Percentiles rank a stretch among this genome's conserved stretches.
Conservation (phyloP, 1,140 invertebrate genomes). For the Proctacanthus coquilletti region DNA sequence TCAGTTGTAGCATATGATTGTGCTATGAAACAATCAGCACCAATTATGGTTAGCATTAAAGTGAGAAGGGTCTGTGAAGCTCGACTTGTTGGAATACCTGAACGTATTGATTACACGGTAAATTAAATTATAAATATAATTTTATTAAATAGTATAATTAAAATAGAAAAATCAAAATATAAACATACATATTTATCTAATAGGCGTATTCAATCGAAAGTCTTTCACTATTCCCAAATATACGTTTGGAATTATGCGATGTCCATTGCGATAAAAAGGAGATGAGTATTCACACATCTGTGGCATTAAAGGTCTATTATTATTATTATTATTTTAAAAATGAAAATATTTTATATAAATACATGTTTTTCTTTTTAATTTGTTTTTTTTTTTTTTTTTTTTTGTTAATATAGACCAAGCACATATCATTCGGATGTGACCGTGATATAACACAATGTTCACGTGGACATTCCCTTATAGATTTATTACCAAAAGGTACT, state of each 20-base stretch:
- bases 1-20: constrained; percentile 93
- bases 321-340: constrained; percentile 6
- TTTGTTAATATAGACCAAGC: constrained; percentile 25
- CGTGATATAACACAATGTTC: constrained; percentile 32
- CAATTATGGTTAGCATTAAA: constrained; percentile 88
- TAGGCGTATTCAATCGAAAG: constrained; percentile 20
- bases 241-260: constrained; percentile 76
- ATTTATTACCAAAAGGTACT: constrained; percentile 68
- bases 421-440: constrained; percentile 30
- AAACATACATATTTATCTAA: not conserved
- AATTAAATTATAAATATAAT: constrained; percentile 41
- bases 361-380: not conserved
- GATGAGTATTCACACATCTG: constrained; percentile 18
- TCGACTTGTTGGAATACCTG: constrained; percentile 50
- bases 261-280: constrained; percentile 52
- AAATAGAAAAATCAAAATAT: not conserved
- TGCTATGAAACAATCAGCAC: constrained; percentile 75
- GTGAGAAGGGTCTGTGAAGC: constrained; percentile 37
- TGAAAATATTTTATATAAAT: not conserved
- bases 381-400: not conserved
- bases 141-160: not conserved
- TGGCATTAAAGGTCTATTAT: constrained; percentile 26
- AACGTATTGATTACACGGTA: constrained; percentile 81
- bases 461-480: constrained; percentile 34
- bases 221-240: constrained; percentile 61